A percentile compares a stretch with the other conserved stretches of the same genome.
Evolutionary conservation across 2,797 vertebrate species (phyloP).

Genomic region (Halcyon smyrnensis): DNA sequence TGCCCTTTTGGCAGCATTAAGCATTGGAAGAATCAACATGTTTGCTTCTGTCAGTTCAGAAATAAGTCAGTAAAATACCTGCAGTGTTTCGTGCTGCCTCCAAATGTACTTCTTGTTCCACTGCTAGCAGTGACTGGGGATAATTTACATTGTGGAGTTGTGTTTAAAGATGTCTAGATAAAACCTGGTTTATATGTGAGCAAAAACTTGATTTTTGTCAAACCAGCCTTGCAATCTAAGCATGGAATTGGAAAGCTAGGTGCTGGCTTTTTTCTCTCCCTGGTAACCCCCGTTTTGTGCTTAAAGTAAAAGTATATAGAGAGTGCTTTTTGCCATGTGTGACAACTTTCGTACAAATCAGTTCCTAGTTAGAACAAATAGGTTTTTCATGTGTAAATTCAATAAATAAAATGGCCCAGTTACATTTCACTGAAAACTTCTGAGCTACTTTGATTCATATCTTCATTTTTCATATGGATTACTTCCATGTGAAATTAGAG

Average conservation of each 20-base stretch:
- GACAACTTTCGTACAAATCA: background rate
- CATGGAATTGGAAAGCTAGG: background rate
- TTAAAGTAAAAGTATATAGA: background rate
- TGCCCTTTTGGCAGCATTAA: background rate
- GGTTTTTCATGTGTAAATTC: background rate
- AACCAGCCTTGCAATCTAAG: background rate
- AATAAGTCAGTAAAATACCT: background rate
- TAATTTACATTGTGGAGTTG: background rate
- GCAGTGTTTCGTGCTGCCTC: background rate
- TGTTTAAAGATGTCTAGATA: background rate
- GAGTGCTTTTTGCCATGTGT: background rate
- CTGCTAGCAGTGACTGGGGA: background rate
- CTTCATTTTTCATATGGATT: background rate
- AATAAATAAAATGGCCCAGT: background rate
- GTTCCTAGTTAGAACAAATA: background rate
- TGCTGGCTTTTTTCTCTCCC: background rate
- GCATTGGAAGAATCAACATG: background rate
- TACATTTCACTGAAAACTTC: background rate
- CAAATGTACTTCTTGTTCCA: background rate
- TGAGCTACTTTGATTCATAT: constrained; percentile 1
- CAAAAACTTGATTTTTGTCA: background rate
- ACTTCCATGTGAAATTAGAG: constrained; percentile 15
- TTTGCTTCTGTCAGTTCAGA: background rate
- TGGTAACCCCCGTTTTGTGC: background rate
- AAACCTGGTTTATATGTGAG: background rate